Percentiles rank a stretch among this genome's conserved stretches.
Conservation (phyloP, 2,113 vertebrate species). For the Dinomys branickii region DNA sequence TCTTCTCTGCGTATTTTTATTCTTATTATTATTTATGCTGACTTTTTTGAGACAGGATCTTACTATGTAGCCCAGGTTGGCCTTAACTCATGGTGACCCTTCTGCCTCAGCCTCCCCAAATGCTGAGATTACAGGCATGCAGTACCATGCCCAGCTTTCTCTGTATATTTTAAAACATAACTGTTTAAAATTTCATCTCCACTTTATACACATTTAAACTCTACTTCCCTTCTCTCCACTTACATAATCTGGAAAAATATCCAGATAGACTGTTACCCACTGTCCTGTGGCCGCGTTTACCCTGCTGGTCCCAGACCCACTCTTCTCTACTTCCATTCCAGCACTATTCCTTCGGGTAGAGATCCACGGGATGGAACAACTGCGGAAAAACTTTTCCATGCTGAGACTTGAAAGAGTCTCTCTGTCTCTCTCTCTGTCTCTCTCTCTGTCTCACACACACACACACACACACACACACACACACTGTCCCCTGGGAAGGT, state of each 20-base stretch:
- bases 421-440: too few relatives aligned
- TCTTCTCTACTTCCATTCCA: neutral
- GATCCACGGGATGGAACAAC: neutral
- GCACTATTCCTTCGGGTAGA: neutral
- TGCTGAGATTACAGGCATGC: neutral
- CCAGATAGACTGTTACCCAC: neutral
- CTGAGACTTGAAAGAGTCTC: neutral
- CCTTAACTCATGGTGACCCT: neutral
- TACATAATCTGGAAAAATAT: neutral
- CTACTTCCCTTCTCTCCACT: neutral
- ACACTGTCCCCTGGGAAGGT: neutral
- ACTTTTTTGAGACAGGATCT: neutral
- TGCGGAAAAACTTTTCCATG: neutral
- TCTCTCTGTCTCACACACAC: too few relatives aligned
- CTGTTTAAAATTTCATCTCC: neutral
- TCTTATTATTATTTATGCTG: neutral
- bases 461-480: neutral
- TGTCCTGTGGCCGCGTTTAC: too few relatives aligned
- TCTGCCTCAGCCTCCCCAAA: neutral
- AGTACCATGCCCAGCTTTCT: neutral
- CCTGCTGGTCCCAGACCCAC: too few relatives aligned
- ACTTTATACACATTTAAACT: neutral
- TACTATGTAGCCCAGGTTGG: neutral
- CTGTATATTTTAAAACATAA: neutral
- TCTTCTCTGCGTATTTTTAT: slow-evolving; percentile 9